Conservation (phyloP, 2,888 invertebrate genomes). For the Eupeodes latifasciatus region DNA sequence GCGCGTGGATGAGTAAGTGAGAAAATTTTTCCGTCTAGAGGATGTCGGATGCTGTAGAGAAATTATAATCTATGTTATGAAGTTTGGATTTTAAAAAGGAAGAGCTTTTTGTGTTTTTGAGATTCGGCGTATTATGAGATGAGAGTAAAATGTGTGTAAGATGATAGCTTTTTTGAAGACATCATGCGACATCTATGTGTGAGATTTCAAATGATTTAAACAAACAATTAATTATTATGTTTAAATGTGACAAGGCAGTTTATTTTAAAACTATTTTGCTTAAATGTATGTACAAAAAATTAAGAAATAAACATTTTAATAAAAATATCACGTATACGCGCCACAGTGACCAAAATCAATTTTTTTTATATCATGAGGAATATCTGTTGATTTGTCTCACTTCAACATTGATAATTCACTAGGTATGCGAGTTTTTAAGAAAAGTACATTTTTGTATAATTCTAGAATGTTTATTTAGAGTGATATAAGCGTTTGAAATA, state of each 20-base stretch:
- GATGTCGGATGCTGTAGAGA: conserved; percentile 70
- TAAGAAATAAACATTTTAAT: neutral
- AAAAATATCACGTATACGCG: conserved; percentile 3
- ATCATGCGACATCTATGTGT: conserved; percentile 44
- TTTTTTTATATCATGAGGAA: neutral
- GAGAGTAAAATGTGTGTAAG: neutral
- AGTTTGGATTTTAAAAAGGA: conserved; percentile 14
- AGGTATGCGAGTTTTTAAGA: too few relatives aligned
- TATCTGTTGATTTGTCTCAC: too few relatives aligned
- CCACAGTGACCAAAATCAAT: neutral
- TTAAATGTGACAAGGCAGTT: neutral
- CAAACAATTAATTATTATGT: too few relatives aligned
- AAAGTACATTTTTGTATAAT: too few relatives aligned
- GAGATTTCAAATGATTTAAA: neutral
- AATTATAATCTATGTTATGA: conserved; percentile 32
- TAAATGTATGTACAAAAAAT: neutral
- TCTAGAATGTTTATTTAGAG: too few relatives aligned
- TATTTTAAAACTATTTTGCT: neutral
- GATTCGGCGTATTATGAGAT: conserved; percentile 50
- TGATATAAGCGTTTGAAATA: too few relatives aligned
- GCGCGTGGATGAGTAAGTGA: conserved; percentile 72
- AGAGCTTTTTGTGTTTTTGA: conserved; percentile 24
- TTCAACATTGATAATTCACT: too few relatives aligned
- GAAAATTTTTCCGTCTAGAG: conserved; percentile 59
- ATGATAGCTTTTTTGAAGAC: conserved; percentile 1